These are phyloP conservation scores for Cataglyphis rosenhaueri DNA, from an alignment of 2,888 invertebrate genomes.

Conservation along the genomic window DNA sequence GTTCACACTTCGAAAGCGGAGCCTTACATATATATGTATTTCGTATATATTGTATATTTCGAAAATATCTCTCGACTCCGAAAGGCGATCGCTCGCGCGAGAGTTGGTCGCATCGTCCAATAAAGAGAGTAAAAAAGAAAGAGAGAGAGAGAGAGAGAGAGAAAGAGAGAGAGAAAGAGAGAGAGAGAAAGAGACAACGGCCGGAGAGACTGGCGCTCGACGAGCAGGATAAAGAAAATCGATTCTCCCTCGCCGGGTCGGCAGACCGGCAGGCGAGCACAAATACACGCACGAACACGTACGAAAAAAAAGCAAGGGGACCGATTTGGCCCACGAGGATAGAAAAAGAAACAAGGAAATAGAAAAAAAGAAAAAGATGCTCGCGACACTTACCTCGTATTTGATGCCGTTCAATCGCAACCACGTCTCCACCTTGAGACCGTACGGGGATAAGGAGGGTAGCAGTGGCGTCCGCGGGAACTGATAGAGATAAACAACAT, in stretches of 20 bases:
- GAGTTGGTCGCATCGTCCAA: background rate
- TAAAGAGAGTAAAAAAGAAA: background rate
- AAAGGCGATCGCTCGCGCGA: background rate
- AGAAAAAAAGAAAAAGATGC: constrained; percentile 1
- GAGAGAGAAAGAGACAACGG: background rate
- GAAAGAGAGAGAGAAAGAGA: background rate
- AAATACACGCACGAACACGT: constrained; percentile 13
- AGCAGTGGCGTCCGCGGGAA: constrained; percentile 95
- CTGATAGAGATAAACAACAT: constrained; percentile 97
- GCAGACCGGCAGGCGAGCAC: constrained; percentile 3
- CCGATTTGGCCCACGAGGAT: background rate
- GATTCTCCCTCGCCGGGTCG: constrained; percentile 35
- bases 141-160: background rate
- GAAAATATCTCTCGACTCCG: background rate
- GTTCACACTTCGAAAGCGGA: background rate
- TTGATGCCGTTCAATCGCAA: constrained; percentile 95
- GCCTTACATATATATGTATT: background rate
- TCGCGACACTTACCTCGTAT: constrained; percentile 94
- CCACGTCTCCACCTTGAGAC: constrained; percentile 98
- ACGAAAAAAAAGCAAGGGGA: background rate
- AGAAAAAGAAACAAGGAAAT: background rate
- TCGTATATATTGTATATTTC: background rate
- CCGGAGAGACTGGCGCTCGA: constrained; percentile 16
- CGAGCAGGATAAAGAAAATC: constrained; percentile 35
- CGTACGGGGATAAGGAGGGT: constrained; percentile 96